These are phyloP conservation scores for Anoplopoma fimbria DNA, from an alignment of 2,113 vertebrate genomes.

Conservation along the genomic window DNA sequence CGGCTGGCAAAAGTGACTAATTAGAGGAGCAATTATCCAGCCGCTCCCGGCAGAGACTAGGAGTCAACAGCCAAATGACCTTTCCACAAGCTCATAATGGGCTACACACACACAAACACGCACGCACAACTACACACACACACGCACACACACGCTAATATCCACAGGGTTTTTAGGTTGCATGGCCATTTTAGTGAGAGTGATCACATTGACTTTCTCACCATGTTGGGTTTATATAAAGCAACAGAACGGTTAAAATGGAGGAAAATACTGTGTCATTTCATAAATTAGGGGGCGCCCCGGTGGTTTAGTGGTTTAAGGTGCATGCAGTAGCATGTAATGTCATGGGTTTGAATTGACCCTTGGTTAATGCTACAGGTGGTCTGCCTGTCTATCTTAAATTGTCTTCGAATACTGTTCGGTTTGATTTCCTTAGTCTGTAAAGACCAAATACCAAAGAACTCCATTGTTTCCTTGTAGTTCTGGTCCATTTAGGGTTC, in stretches of 20 bases:
- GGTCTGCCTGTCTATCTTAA: neutral
- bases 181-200: slow-evolving; percentile 38
- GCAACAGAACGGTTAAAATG: slow-evolving; percentile 2
- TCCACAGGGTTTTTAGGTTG: slow-evolving; percentile 13
- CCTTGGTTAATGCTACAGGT: neutral
- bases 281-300: neutral
- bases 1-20: slow-evolving; percentile 77
- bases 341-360: neutral
- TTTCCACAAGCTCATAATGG: slow-evolving; percentile 69
- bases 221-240: slow-evolving; percentile 33
- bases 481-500: neutral
- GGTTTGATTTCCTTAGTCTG: neutral
- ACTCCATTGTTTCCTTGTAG: neutral
- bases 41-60: slow-evolving; percentile 68
- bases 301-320: neutral
- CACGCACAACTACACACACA: slow-evolving; percentile 16
- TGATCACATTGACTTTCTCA: slow-evolving; percentile 40
- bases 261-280: slow-evolving; percentile 13
- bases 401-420: too few species aligned
- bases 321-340: neutral
- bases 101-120: slow-evolving; percentile 24
- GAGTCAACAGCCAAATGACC: slow-evolving; percentile 80
- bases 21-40: slow-evolving; percentile 79
- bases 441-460: neutral
- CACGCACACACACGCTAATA: slow-evolving; percentile 14